Evolutionary conservation across 2,888 invertebrate species (phyloP), one percentile per base, ranked within the genome.

Genomic region (Adelognathus sp.): DNA sequence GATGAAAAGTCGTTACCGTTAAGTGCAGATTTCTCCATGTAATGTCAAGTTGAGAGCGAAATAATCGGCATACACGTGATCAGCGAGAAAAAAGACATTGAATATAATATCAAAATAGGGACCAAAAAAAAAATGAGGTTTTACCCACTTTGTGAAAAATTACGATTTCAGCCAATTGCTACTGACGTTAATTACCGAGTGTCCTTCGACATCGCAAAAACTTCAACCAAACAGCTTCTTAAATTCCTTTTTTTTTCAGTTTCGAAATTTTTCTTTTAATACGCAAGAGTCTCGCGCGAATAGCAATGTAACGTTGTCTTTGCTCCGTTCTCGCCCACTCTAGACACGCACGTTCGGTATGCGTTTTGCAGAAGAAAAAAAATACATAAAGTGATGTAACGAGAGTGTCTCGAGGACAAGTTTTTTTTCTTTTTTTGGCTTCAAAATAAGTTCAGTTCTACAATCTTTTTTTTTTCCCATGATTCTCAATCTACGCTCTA

Each of bases 311-410:
- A 70, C 46, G 44, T 72, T 24, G 60, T 41, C 54, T 16, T 36
- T 77, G 46, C 52, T 39, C 14, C 58, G 58, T 27, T 21, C 9
- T 46, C 24, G 46, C n/a, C 24, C 46, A 24, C 46, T 46, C 21
- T 1, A 60, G 41, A 33, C 33, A 64, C 58, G 63, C 74, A 58
- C 44, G 44, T 41, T 52, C 16, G 64, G 63, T 77, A 73, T 69
- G 72, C 73, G 73, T 70, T 78, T 74, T 70, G 73, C 73, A 64
- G 46, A 50, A 16, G 33, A 39, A 69, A 50, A 24, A n/a, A 50
- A 67, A 61, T 18, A 52, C 66, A 60, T 44, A 24, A 56, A 33
- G 2, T 2, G 33, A 52, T 64, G 3, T 39, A 70, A 41, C 21
- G 27, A 66, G 71, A 46, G 3, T 36, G 21, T 33, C 29, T 39